Evolutionary conservation across 2,888 invertebrate genomes (phyloP), one percentile per base, ranked within the genome.

Genomic region (Operophtera brumata): DNA sequence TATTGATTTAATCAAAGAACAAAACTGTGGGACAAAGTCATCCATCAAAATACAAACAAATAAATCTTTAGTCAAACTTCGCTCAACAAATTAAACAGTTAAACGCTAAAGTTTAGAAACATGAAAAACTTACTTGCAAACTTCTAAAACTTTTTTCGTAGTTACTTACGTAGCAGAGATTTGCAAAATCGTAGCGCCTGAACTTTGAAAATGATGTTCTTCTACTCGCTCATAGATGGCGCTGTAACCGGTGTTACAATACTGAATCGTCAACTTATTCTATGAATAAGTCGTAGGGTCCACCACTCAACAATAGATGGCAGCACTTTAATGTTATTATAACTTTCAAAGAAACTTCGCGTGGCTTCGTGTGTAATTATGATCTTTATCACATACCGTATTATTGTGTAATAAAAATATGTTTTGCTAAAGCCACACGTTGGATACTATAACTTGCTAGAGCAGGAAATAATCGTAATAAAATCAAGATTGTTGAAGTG

Each of bases 241-340:
- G 39, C 1, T 39, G 8, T 0, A 1, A 1, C 9, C 26, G 13
- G 2, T 0, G 12, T 10, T 35, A 6, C 4, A 12, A n/a, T 0
- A 2, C 5, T 0, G n/a, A 1, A 43, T 39, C 35, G 13, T 41
- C 7, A 13, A 6, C 6, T 25, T 55, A 47, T 47, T 51, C 47
- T 46, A 35, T 44, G 25, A 25, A 4, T 20, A 1, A 9, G 28
- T 4, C 4, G 2, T 26, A 20, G 20, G 41, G 6, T 51, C 20
- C 10, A 11, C 67, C 61, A 61, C 62, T 67, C 50, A 14, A 8
- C 48, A 41, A 47, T 34, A 74, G 75, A 71, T 67, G 71, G 66
- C 73, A 61, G 50, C 44, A 54, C 57, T 28, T 9, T 8, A 8
- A 30, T 30, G 9, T 30, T 30, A 7, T 2, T 30, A 30, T 1